Base-by-base conservation (phyloP, 2,888 invertebrate genomes). In the Gryllus longicercus region DNA sequence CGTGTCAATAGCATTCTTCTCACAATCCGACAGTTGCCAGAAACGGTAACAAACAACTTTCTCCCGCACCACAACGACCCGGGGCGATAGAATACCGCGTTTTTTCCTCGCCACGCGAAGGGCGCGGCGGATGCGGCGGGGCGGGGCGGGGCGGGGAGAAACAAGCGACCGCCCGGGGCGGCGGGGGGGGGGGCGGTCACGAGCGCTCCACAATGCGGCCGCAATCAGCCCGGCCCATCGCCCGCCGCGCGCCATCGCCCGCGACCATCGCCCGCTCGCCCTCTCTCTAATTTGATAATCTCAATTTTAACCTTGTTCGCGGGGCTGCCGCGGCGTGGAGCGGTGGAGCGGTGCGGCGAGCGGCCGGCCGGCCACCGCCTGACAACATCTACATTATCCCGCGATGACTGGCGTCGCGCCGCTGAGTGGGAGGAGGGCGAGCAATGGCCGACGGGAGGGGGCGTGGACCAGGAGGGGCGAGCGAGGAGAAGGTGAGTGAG, bases 381-480 rank as follows among this genome's bases (percentile, higher is more conserved):
- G 63, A 75, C 74, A 78, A 78, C 78, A 38, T 78, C 74, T 78
- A 74, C 74, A 78, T 78, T 78, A 78, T 63, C 25, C 79, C 38
- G n/a, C 25, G 74, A 79, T 51, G 74, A 63, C 51, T 63, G 63
- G 63, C 63, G n/a, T 14, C 63, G 63, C 38, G n/a, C 63, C n/a
- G 63, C 12, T 5, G 14, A 3, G 63, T n/a, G 14, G 18, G 63
- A 4, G 63, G 63, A 5, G 14, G 63, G 63, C n/a, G 16, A 63
- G 63, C 63, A 1, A 38, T 8, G 38, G 38, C 38, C 16, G 63
- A n/a, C 16, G 63, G 4, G n/a, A n/a, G 63, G 4, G 14, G 63
- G n/a, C 63, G 63, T 14, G 63, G 63, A 5, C n/a, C 0, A 63
- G 14, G 12, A 63, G 8, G 63, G 11, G 11, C 14, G 16, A 63